These are phyloP conservation scores for Lycocerus yunnanus DNA, from an alignment of 2,888 invertebrate genomes.

Conservation along the genomic window DNA sequence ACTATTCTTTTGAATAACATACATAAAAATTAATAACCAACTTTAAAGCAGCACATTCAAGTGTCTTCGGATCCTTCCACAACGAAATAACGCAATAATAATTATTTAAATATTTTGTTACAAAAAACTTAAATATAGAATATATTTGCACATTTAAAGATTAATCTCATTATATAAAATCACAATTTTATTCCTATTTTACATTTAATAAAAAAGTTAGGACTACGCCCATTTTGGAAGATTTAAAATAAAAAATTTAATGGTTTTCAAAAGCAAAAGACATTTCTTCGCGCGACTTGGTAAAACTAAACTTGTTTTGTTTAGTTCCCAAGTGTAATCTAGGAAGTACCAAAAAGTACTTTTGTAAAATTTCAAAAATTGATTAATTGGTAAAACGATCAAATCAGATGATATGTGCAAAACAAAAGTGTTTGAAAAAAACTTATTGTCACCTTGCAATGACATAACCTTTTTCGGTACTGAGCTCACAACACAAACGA, in stretches of 20 bases:
- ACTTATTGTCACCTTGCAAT: background rate
- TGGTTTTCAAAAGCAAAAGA: background rate
- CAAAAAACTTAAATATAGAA: constrained; percentile 1
- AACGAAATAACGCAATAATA: constrained; percentile 4
- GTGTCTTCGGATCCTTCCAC: constrained; percentile 13
- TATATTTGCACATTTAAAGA: constrained; percentile 28
- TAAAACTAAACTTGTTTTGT: background rate
- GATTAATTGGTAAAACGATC: constrained; percentile 6
- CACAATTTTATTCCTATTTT: constrained; percentile 23
- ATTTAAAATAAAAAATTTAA: constrained; percentile 11
- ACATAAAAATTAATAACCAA: constrained; percentile 6
- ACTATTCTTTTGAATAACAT: constrained; percentile 5
- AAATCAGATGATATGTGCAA: constrained; percentile 20
- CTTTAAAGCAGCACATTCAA: constrained; percentile 5
- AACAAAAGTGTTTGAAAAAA: background rate
- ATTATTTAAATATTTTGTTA: background rate
- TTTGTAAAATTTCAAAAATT: constrained; percentile 2
- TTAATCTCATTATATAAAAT: constrained; percentile 30
- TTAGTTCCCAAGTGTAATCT: background rate
- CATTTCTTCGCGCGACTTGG: background rate
- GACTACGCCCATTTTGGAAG: constrained; percentile 11
- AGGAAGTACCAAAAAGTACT: constrained; percentile 9
- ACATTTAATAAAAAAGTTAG: background rate
- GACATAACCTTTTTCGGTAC: background rate
- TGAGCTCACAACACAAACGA: background rate